Base-by-base conservation (phyloP, 2,113 vertebrate genomes). In the Arothron firmamentum region DNA sequence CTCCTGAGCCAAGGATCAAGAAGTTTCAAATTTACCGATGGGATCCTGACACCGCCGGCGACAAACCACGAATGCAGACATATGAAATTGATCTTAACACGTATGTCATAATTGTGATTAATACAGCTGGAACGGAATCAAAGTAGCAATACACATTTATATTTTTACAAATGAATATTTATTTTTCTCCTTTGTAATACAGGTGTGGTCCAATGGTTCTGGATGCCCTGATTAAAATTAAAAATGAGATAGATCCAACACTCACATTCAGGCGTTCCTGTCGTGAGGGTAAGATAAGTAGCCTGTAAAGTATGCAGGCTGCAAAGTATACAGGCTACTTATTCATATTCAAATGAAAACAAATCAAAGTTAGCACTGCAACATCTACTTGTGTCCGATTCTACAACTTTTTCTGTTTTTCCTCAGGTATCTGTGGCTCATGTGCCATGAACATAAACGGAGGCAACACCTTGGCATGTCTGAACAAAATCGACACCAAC, bases 381-480 rank as follows among this genome's bases (percentile, higher is more conserved):
- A 15, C 4, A 3, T 41, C 17, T 55, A 41, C 14, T 52, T 49
- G 23, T 56, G 50, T 4, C 38, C 21, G 13, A 65, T 42, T 49
- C 62, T 14, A 59, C 45, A 47, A 7, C 45, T 6, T 47, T 47
- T 47, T 47, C 15, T 47, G 15, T 16, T 0, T 4, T 34, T 7
- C 31, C 50, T 47, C 75, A 99, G 96, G 97, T 6, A 98, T 99
- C 79, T 98, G 96, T 0, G 96, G 95, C 54, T 99, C 97, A 0
- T 98, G 96, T 2, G 95, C 97, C 3, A 98, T 99, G 97, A 99
- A 98, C 81, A 96, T 98, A 46, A 93, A 93, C 0, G 96, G 97
- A 0, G 92, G 92, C 7, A 98, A 99, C 89, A 98, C 95, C 0
- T 70, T 98, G 49, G 96, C 96, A 0, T 98, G 96, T 46, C 93